Evolutionary conservation across 2,113 vertebrate genomes (phyloP).

Genomic region (Dipodomys stephensi): DNA sequence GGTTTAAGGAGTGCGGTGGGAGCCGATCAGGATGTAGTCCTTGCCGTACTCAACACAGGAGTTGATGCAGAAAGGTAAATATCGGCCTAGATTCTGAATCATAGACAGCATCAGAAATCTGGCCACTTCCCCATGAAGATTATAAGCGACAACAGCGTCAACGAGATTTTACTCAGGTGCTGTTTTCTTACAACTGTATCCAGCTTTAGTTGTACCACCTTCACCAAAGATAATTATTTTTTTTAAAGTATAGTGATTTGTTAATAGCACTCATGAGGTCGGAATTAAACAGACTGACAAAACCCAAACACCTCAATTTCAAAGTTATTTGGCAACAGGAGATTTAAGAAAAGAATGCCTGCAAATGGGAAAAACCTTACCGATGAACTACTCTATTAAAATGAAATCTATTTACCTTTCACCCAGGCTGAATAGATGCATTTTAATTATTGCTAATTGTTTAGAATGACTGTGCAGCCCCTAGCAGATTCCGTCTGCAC

Average conservation of each 20-base stretch:
- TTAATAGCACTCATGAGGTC: constrained; percentile 32
- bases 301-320: constrained; percentile 39
- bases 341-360: constrained; percentile 41
- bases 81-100: background rate
- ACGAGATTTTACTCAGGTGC: background rate
- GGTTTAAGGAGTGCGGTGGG: constrained; percentile 19
- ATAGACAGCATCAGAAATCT: no score
- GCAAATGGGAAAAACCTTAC: constrained; percentile 72
- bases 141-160: background rate
- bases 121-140: background rate
- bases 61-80: background rate
- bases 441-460: constrained; percentile 90
- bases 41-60: background rate
- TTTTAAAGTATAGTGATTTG: constrained; percentile 48
- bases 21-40: background rate
- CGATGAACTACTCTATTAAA: constrained; percentile 83
- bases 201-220: background rate
- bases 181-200: background rate
- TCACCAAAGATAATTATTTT: constrained; percentile 64
- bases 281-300: constrained; percentile 48
- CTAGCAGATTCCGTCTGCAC: constrained; percentile 84
- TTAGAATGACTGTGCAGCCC: constrained; percentile 84
- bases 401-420: constrained; percentile 86
- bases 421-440: constrained; percentile 83
- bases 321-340: constrained; percentile 64